Conservation (phyloP, 2,113 vertebrate genomes). For the Taurulus bubalis region DNA sequence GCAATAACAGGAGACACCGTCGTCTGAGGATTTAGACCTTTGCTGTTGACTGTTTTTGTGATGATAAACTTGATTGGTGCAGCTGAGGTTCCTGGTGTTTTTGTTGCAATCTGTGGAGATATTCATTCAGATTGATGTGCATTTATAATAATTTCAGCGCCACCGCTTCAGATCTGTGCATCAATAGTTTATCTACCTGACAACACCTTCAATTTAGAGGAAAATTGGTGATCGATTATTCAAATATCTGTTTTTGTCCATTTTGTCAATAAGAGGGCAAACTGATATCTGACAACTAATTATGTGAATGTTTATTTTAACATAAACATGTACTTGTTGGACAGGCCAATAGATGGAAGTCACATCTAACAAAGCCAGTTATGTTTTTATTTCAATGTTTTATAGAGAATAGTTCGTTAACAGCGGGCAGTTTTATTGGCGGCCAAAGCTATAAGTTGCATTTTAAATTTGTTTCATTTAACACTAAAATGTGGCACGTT, state of each 20-base stretch:
- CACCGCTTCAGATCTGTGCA: no score
- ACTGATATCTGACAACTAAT: neutral
- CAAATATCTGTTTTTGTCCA: neutral
- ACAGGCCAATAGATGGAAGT: neutral
- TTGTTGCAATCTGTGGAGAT: slow-evolving; percentile 91
- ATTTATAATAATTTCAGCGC: no score
- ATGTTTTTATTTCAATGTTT: neutral
- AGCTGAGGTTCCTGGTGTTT: slow-evolving; percentile 91
- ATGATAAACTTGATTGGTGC: slow-evolving; percentile 96
- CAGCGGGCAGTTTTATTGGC: neutral
- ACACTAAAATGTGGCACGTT: neutral
- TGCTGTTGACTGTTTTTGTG: slow-evolving; percentile 96
- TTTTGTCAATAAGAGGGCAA: neutral
- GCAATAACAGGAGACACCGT: slow-evolving; percentile 90
- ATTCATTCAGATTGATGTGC: neutral
- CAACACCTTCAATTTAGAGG: neutral
- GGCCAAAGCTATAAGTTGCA: neutral
- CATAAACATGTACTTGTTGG: neutral
- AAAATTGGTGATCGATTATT: neutral
- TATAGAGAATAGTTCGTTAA: neutral
- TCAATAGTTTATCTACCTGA: neutral
- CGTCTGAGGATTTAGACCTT: slow-evolving; percentile 90
- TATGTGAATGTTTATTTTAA: neutral
- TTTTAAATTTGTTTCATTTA: neutral
- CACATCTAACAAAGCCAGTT: neutral